Evolutionary conservation across 2,888 invertebrate species (phyloP), one percentile per base, ranked within the genome.

Genomic region (Mesorhabditis spiculigera): DNA sequence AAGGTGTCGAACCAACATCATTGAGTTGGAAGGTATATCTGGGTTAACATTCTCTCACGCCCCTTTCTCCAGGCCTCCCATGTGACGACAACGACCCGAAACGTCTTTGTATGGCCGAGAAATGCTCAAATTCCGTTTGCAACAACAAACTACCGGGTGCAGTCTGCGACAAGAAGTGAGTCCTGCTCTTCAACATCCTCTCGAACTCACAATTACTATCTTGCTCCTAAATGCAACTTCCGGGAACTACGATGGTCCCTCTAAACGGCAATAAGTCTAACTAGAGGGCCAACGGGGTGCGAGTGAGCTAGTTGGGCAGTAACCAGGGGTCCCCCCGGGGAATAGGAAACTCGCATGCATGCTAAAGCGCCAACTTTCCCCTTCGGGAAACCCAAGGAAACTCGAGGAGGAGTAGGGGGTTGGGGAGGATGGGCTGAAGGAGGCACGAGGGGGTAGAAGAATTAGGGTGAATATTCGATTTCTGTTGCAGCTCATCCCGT

Each of bases 61-160:
- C 58, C 58, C 8, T 50, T 13, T 10, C n/a, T 50, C n/a, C n/a
- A 50, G 58, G 86, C 3, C 76, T 83, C n/a, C 81, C 83, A 4
- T 86, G 86, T 70, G 86, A 86, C 75, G 86, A 86, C 70, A 79
- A 77, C 13, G 84, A 86, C 73, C 73, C 82, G 63, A 80, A 81
- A 43, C 71, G 86, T 45, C 73, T 86, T 43, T 86, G 86, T 71
- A 77, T 82, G 43, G 75, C 69, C 16, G 80, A 84, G 41, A 85
- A 83, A 68, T 85, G 85, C 77, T 81, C 84, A 67, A 85, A 85
- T 71, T 83, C 83, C 28, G 83, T 86, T 41, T 85, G 85, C 72
- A 77, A 81, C 71, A 80, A 81, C 70, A 86, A 86, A 73, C 75
- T 69, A 61, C 79, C 84, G 58, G 86, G 86, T 43, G 75, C 78